Conservation (phyloP, 2,797 vertebrate species). For the Lepus townsendii region DNA sequence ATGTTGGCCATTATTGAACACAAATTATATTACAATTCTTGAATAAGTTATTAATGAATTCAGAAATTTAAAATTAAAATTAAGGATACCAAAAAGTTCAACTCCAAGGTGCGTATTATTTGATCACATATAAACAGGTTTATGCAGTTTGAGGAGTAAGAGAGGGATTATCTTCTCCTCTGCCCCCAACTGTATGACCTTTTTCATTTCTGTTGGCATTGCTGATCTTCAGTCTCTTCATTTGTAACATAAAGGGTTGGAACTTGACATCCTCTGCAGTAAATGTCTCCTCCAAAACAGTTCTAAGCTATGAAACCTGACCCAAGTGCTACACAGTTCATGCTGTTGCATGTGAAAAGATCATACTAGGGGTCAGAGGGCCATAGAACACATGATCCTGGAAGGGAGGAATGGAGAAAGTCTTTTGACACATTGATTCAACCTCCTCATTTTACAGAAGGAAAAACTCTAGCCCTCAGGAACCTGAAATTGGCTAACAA, state of each 20-base stretch:
- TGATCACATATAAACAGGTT: neutral
- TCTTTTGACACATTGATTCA: neutral
- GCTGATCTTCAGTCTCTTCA: neutral
- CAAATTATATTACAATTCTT: constrained; percentile 45
- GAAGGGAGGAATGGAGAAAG: neutral
- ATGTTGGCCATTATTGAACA: neutral
- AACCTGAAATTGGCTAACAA: neutral
- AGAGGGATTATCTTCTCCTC: neutral
- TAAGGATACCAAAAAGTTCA: neutral
- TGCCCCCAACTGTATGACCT: neutral
- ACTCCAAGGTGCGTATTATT: neutral
- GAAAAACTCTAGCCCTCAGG: neutral
- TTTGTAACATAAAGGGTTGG: neutral
- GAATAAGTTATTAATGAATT: constrained; percentile 1
- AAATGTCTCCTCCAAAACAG: neutral
- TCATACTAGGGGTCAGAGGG: neutral
- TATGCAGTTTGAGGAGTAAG: neutral
- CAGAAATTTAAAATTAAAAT: constrained; percentile 24
- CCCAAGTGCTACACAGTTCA: neutral
- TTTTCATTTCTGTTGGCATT: neutral
- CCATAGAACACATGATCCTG: neutral
- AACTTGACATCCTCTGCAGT: neutral
- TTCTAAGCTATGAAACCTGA: neutral
- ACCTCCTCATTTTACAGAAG: neutral
- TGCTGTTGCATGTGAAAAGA: neutral